Evolutionary conservation across 2,113 vertebrate species (phyloP).

Genomic region (Leucopsar rothschildi): DNA sequence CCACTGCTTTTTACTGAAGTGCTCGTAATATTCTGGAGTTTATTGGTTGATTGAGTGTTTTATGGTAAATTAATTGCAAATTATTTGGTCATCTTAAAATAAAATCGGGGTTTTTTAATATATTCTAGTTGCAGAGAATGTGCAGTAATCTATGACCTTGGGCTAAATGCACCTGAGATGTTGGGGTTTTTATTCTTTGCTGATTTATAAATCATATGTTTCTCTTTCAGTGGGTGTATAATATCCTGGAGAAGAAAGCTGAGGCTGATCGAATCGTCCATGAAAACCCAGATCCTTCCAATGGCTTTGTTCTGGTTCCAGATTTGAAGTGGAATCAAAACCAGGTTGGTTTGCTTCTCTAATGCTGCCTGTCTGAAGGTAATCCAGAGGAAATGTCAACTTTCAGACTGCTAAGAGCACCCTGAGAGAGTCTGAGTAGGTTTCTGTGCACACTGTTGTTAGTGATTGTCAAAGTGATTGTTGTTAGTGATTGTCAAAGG

Average conservation of each 20-base stretch:
- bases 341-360: slow-evolving; percentile 76
- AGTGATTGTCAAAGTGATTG: background rate
- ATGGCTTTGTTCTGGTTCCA: slow-evolving; percentile 90
- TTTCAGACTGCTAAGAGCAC: background rate
- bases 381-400: background rate
- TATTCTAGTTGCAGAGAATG: background rate
- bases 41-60: background rate
- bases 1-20: background rate
- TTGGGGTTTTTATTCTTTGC: background rate
- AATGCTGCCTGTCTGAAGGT: background rate
- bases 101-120: background rate
- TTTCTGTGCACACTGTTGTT: background rate
- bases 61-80: background rate
- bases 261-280: slow-evolving; percentile 86
- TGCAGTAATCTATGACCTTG: background rate
- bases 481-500: no score
- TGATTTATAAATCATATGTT: background rate
- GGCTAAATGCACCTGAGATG: background rate
- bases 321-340: slow-evolving; percentile 97
- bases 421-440: background rate
- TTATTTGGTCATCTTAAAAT: background rate
- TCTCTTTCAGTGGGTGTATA: slow-evolving; percentile 92
- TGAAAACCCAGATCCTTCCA: slow-evolving; percentile 83
- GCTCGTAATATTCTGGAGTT: background rate
- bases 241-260: slow-evolving; percentile 95